Evolutionary conservation across 1,140 invertebrate species (phyloP), one percentile per base, ranked within the genome.

Genomic region (Drosophila sp.): DNA sequence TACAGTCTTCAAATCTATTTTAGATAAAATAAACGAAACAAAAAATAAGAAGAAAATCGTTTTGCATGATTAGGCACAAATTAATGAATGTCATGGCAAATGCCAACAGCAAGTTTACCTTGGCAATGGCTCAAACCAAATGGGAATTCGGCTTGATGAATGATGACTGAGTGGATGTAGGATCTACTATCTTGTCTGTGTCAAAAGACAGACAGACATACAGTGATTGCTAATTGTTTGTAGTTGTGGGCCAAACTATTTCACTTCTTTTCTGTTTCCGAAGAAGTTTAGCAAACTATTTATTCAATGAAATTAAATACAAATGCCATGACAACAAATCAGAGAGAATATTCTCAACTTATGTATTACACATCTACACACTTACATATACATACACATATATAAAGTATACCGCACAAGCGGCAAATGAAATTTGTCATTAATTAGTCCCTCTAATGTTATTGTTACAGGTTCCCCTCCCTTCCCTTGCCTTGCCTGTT

Each of bases 21-120:
- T 58, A 35, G 35, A 35, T 33, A 35, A 58, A 58, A n/a, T 57
- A 33, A 57, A 30, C 55, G 6, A n/a, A 30, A 32, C 11, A 56
- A 32, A 56, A 54, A 11, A 32, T 5, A 56, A 11, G 7, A 17
- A 23, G 35, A 35, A 58, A 58, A 32, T 35, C 56, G 25, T 32
- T 58, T 58, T 58, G 56, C 56, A 58, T 58, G 56, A 58, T 58
- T 58, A 58, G 32, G 56, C 56, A 58, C 56, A 58, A 58, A 58
- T 58, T 58, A 58, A 58, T 58, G 56, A 58, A 58, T 58, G 56
- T 58, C 56, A 58, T 58, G 56, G 56, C 17, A 35, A 58, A 58
- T 58, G 56, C 56, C 56, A 58, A 32, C 56, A n/a, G 33, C 56
- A 58, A 58, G 33, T 58, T 58, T 58, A 35, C 56, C 56, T 58